Percentiles rank a stretch among this genome's conserved stretches.
phyloP scores from a whole-genome alignment of 2,113 vertebrate species.

The Chamaea fasciata region DNA sequence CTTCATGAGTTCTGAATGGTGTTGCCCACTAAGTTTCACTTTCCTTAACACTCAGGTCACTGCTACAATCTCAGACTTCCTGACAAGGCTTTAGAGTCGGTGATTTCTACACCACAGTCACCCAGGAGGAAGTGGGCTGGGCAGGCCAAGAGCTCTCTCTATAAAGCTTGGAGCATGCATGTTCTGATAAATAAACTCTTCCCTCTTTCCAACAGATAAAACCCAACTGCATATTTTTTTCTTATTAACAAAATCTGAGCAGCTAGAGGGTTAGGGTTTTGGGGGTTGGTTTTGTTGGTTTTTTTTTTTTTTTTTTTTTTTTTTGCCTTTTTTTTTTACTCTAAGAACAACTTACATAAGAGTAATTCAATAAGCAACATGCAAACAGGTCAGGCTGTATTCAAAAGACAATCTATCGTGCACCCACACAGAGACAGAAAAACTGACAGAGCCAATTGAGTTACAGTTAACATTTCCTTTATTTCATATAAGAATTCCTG shows the following conservation, averaged over 20 bases:
- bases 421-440: conserved; percentile 65
- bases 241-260: not conserved
- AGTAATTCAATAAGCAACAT: not conserved
- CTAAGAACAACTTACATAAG: not conserved
- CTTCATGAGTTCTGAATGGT: not conserved
- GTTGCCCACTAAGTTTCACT: not conserved
- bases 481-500: conserved; percentile 66
- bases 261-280: not conserved
- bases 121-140: not conserved
- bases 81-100: not conserved
- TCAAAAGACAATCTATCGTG: conserved; percentile 38
- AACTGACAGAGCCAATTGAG: conserved; percentile 67
- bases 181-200: not conserved
- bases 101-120: not conserved
- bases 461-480: conserved; percentile 67
- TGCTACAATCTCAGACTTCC: not conserved
- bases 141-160: not conserved
- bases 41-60: not conserved
- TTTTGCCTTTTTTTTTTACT: not conserved
- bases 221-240: not conserved
- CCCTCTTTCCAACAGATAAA: not conserved
- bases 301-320: not conserved
- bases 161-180: not conserved
- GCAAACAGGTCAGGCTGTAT: conserved; percentile 31
- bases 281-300: too few relatives aligned